Base-by-base conservation (phyloP, 2,113 vertebrate species). In the Scophthalmus maximus region DNA sequence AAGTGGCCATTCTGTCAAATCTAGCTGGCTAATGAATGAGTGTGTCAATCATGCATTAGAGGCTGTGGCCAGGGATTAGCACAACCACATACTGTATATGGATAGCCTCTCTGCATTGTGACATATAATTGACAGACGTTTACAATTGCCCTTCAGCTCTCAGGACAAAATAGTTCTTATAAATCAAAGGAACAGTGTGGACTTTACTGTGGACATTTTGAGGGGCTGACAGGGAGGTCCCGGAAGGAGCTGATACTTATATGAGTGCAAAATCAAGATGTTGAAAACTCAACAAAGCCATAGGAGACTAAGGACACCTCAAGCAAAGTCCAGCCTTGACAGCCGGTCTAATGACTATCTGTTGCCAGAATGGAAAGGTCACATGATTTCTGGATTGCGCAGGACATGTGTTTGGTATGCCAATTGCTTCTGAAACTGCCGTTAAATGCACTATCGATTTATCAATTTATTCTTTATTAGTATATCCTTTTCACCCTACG, bases 1-100 rank as follows among this genome's bases (percentile, higher is more conserved):
- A 76, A 83, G 68, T 78, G 22, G 51, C 74, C 67, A 71, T 83
- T 57, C 73, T 86, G 83, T 88, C 83, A 88, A 86, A 83, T 79
- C 53, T 55, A 53, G 56, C 71, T 36, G 47, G 73, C 73, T 85
- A 89, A 86, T 87, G 79, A 89, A 87, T 86, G 68, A 68, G 78
- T 34, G 44, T 29, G 73, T 79, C 85, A 88, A 78, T 80, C 81
- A 82, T 63, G 40, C 56, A 70, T 84, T 83, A 80, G 72, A 80
- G 59, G 51, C 71, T 56, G 40, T 44, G 73, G 51, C 66, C 53
- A 18, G 68, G 68, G 75, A 78, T 57, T 36, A 75, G 49, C 53
- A 58, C 50, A 74, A 82, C 63, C 75, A 53, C 63, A 77, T 69
- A 32, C 29, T 22, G 30, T 34, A 81, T 64, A 55, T 77, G 74